Conservation (phyloP, 1,140 invertebrate genomes). For the Antheraea pernyi region DNA sequence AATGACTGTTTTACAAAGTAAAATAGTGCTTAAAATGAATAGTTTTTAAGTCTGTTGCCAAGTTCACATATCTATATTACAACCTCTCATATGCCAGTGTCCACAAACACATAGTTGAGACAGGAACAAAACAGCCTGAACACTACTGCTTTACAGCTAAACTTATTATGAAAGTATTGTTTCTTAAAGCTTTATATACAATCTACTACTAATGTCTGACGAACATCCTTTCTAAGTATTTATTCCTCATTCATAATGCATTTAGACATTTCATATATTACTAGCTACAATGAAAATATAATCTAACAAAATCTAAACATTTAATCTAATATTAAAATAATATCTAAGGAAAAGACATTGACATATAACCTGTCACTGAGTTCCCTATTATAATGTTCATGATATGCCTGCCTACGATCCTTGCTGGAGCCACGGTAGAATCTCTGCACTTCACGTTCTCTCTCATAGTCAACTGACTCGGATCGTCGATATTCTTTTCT, state of each 20-base stretch:
- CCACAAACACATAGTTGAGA: not conserved
- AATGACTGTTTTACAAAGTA: no score
- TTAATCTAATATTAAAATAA: not conserved
- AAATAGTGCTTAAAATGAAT: no score
- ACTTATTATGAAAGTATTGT: no score
- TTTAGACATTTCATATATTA: no score
- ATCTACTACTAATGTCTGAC: no score
- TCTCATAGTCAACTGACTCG: constrained; percentile 48
- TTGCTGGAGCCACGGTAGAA: constrained; percentile 67
- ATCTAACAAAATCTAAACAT: not conserved
- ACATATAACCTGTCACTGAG: constrained; percentile 46
- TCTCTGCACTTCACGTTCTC: constrained; percentile 57
- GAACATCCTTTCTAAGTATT: no score
- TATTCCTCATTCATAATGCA: no score
- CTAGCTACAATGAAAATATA: no score
- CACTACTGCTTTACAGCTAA: no score
- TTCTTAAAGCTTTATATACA: no score
- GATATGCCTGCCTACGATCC: constrained; percentile 46
- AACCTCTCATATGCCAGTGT: not conserved
- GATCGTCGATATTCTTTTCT: constrained; percentile 60
- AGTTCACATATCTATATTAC: no score
- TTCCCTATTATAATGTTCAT: constrained; percentile 51
- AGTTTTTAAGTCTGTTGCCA: no score
- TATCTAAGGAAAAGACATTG: not conserved
- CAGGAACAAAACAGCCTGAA: not conserved